phyloP scores from a whole-genome alignment of 1,140 invertebrate genomes.

The Drosophila obscura region DNA sequence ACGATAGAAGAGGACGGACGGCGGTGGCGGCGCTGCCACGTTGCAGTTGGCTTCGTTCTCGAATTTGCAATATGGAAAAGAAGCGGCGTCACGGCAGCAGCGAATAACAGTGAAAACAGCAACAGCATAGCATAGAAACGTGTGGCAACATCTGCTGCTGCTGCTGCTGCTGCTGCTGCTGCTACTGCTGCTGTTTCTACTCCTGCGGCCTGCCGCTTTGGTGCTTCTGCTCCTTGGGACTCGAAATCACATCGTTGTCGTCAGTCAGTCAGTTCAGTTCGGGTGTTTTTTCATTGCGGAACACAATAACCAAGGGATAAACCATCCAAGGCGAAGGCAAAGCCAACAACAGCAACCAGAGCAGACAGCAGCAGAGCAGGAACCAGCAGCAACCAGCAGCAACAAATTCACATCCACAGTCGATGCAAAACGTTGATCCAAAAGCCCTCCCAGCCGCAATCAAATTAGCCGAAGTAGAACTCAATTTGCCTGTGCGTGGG shows the following conservation, averaged over 20 bases:
- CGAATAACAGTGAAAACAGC: conserved; percentile 35
- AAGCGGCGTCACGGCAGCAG: not conserved
- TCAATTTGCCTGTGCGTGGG: conserved; percentile 40
- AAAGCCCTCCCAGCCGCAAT: conserved; percentile 36
- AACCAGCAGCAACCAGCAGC: not conserved
- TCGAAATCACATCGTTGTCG: conserved; percentile 76
- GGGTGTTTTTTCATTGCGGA: conserved; percentile 42
- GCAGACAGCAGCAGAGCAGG: conserved; percentile 21
- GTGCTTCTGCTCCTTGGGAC: conserved; percentile 58
- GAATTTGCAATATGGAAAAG: conserved; percentile 49
- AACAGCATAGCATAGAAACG: conserved; percentile 30
- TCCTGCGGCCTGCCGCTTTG: conserved; percentile 33
- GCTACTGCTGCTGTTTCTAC: conserved; percentile 9
- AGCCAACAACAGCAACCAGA: conserved; percentile 11
- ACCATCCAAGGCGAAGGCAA: conserved; percentile 56
- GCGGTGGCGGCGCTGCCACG: conserved; percentile 57
- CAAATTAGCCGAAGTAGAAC: conserved; percentile 59
- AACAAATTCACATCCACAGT: conserved; percentile 16
- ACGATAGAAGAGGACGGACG: conserved; percentile 38
- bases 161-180: conserved; percentile 32
- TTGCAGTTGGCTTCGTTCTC: conserved; percentile 59
- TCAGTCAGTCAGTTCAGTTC: conserved; percentile 78
- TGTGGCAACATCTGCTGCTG: conserved; percentile 69
- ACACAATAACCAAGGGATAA: conserved; percentile 49
- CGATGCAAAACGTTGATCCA: conserved; percentile 32